Percentiles rank a stretch among this genome's conserved stretches.
phyloP scores from a whole-genome alignment of 2,113 vertebrate species.

The Terrapene triunguis region DNA sequence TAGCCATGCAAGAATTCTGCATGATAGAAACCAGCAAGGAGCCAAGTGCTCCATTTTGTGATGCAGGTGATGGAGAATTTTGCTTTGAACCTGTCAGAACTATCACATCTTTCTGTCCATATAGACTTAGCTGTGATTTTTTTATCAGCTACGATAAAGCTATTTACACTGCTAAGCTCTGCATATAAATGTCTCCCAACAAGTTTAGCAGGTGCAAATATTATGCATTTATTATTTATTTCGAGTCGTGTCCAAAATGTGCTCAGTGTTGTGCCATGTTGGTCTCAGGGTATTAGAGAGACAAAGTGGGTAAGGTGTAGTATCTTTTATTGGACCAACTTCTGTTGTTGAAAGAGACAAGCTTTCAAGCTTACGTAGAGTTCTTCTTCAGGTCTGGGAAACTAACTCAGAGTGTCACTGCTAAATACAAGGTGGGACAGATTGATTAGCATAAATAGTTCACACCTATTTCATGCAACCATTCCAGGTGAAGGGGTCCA shows the following conservation, averaged over 20 bases:
- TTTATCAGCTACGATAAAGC: not conserved
- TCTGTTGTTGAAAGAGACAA: not conserved
- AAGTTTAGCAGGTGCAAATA: not conserved
- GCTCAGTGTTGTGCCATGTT: not conserved
- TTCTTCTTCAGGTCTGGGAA: not conserved
- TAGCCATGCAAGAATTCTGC: not conserved
- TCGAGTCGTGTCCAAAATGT: not conserved
- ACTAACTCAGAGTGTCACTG: not conserved
- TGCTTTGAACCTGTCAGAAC: not conserved
- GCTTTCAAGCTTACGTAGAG: not conserved
- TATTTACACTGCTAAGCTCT: not conserved
- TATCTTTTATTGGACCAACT: not conserved
- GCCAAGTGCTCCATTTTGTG: not conserved
- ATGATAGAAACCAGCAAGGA: not conserved
- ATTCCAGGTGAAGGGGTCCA: not conserved
- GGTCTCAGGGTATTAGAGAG: not conserved
- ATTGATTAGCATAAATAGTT: not conserved
- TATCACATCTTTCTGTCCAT: fast-evolving
- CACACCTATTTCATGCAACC: not conserved
- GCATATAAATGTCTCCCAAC: fast-evolving
- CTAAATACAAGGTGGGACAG: not conserved
- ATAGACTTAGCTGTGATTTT: not conserved
- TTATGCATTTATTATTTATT: not conserved
- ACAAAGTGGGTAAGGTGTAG: not conserved
- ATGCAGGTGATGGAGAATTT: not conserved